Evolutionary conservation across 2,797 vertebrate genomes (phyloP).

Genomic region (Alfaro cultratus): DNA sequence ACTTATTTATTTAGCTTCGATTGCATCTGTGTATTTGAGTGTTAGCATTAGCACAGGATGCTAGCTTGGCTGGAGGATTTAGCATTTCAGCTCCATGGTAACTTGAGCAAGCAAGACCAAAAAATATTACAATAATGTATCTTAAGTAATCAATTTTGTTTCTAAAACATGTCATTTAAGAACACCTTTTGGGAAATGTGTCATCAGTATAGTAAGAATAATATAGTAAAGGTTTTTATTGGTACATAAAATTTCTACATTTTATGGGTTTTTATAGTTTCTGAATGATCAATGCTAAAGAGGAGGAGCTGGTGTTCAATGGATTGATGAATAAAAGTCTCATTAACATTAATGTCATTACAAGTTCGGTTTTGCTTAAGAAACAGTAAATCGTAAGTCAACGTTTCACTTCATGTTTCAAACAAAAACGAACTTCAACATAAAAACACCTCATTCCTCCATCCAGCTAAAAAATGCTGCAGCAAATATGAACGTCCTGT

Average conservation of each 20-base stretch:
- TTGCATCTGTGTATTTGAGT: not conserved
- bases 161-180: not conserved
- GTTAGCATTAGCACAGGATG: not conserved
- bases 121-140: not conserved
- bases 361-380: not conserved
- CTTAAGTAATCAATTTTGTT: not conserved
- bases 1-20: not conserved
- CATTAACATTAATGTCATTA: not conserved
- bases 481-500: constrained; percentile 24
- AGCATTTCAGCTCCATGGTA: not conserved
- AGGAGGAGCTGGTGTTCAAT: not conserved
- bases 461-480: not conserved
- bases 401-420: not conserved
- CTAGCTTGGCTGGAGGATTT: not conserved
- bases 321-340: not conserved
- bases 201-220: not conserved
- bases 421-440: not conserved
- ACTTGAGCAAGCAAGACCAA: not conserved
- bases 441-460: constrained; percentile 3
- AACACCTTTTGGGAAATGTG: not conserved
- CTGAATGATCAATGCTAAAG: not conserved
- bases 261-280: not conserved
- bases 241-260: not conserved
- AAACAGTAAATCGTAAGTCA: not conserved
- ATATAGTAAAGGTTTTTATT: not conserved